phyloP scores from a whole-genome alignment of 2,797 vertebrate species.

The Remorina albescens region DNA sequence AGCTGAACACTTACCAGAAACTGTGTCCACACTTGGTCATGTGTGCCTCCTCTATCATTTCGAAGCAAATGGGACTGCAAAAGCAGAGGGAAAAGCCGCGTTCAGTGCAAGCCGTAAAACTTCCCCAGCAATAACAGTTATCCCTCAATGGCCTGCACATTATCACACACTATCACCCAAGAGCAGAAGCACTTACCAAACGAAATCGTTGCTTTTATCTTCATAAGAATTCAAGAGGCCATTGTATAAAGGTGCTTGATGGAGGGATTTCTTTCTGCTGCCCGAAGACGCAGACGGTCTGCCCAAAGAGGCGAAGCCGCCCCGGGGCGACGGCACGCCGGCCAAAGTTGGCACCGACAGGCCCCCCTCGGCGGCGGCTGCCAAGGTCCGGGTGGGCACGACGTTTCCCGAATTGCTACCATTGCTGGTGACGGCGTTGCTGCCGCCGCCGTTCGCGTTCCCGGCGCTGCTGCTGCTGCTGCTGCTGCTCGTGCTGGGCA shows the following conservation, averaged over 20 bases:
- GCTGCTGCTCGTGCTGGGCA: slow-evolving; percentile 83
- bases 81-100: slow-evolving; percentile 44
- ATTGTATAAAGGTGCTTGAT: slow-evolving; percentile 91
- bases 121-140: neutral
- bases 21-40: slow-evolving; percentile 99
- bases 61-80: slow-evolving; percentile 97
- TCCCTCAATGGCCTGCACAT: accelerated
- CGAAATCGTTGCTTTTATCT: slow-evolving; percentile 99
- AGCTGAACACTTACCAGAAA: slow-evolving; percentile 91
- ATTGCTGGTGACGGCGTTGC: slow-evolving; percentile 72
- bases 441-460: slow-evolving; percentile 67
- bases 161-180: too few relatives aligned
- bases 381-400: slow-evolving; percentile 77
- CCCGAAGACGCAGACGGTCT: slow-evolving; percentile 78
- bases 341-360: slow-evolving; percentile 68
- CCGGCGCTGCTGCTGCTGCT: slow-evolving; percentile 36
- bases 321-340: slow-evolving; percentile 72
- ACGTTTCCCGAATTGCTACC: slow-evolving; percentile 78
- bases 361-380: slow-evolving; percentile 68
- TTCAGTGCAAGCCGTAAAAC: slow-evolving; percentile 19
- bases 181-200: slow-evolving; percentile 91
- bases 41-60: slow-evolving; percentile 99
- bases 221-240: slow-evolving; percentile 97
- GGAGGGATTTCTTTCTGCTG: slow-evolving; percentile 90
- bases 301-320: slow-evolving; percentile 71